Evolutionary conservation across 2,113 vertebrate genomes (phyloP), one percentile per base, ranked within the genome.

Genomic region (Apteryx owenii): DNA sequence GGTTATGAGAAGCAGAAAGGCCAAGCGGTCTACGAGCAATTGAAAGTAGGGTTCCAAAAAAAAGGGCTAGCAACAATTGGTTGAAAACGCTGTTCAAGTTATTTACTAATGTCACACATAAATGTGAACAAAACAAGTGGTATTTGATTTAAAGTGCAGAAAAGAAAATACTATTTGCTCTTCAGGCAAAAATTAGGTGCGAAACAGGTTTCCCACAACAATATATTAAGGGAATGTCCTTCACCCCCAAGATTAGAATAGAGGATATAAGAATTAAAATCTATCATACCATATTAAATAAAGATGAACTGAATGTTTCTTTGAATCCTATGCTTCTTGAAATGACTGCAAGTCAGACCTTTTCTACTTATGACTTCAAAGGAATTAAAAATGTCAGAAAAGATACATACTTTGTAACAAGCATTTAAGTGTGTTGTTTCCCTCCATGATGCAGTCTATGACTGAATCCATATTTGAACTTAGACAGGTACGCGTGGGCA

Each of bases 221-320:
- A 28, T 3, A 5, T 10, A 53, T 10, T 4, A 46, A 42, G 5
- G 46, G 46, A 58, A 9, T 69, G 5, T 6, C 75, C 50, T 62
- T 81, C 31, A 11, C 31, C 56, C 29, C 25, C 44, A 54, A n/a
- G 20, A 54, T 10, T 38, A 84, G 23, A 50, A 28, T 5, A 85
- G 62, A 61, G 19, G n/a, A 60, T 10, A 29, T 12, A 87, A 65
- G 48, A 90, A 80, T 44, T 42, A 71, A 78, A 54, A 7, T 4
- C 17, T 60, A 71, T 6, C 66, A 65, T 28, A 76, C 5, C 33
- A 7, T 14, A 26, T 23, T 48, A 40, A 51, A 21, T 40, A 54
- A 0, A 0, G 61, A 81, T 0, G 62, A 20, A 51, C 0, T 2
- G 7, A 87, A 61, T 7, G 40, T 3, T 26, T 25, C 28, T 25